Percentiles rank a stretch among this genome's conserved stretches.
These are phyloP conservation scores for Cynocephalus volans DNA, from an alignment of 2,113 vertebrate species.

Conservation along the genomic window DNA sequence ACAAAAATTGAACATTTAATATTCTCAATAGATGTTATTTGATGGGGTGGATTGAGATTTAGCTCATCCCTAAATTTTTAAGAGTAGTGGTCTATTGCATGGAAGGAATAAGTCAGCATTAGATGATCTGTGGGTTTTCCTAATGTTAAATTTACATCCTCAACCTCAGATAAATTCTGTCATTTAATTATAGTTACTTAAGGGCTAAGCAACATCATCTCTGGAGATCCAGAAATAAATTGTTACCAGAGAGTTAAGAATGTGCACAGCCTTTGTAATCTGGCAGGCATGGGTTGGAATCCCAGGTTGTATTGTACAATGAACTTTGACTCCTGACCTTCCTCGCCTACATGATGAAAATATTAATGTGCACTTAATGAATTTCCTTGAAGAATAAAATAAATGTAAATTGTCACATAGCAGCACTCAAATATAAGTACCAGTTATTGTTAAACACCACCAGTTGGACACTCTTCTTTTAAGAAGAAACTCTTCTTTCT, in stretches of 20 bases:
- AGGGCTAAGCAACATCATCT: background rate
- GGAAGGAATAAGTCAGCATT: background rate
- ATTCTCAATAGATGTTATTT: background rate
- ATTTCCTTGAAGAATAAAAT: background rate
- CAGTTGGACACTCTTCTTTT: background rate
- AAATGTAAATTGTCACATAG: background rate
- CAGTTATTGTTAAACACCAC: background rate
- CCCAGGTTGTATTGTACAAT: background rate
- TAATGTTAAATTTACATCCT: background rate
- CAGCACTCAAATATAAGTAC: background rate
- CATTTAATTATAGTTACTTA: background rate
- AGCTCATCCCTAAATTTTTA: constrained; percentile 31
- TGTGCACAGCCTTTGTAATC: background rate
- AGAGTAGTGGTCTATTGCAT: background rate
- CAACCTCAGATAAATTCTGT: background rate
- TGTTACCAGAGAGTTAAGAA: background rate
- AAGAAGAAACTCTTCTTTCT: too few relatives aligned
- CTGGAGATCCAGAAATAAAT: background rate
- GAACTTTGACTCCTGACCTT: background rate
- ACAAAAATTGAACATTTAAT: background rate
- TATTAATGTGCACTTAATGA: background rate
- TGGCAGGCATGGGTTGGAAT: background rate
- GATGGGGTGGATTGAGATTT: background rate
- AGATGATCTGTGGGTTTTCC: background rate
- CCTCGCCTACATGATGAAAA: background rate